A percentile compares a stretch with the other conserved stretches of the same genome.
Conservation (phyloP, 2,888 invertebrate species). For the Caenorhabditis wallacei region DNA sequence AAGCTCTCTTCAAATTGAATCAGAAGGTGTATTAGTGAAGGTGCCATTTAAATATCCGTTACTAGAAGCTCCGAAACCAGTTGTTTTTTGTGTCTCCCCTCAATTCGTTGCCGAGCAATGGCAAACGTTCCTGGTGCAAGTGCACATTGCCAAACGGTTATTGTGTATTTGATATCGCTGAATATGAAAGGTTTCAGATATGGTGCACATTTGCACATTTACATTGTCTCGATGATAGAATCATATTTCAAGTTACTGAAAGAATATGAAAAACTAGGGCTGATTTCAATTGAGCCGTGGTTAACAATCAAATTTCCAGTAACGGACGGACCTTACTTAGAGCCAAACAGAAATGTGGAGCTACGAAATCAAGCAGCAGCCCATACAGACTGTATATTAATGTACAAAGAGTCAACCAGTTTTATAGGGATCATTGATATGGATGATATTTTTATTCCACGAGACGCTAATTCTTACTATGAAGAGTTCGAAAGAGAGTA, state of each 20-base stretch:
- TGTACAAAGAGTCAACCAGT: slow-evolving; percentile 66
- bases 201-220: slow-evolving; percentile 66
- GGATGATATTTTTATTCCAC: slow-evolving; percentile 68
- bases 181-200: slow-evolving; percentile 58
- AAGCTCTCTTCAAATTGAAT: slow-evolving; percentile 36
- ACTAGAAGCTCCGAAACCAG: slow-evolving; percentile 32
- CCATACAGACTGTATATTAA: slow-evolving; percentile 61
- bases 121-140: slow-evolving; percentile 66
- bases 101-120: slow-evolving; percentile 70
- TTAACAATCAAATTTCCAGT: slow-evolving; percentile 49
- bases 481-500: slow-evolving; percentile 53
- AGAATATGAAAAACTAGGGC: slow-evolving; percentile 65
- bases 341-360: slow-evolving; percentile 69
- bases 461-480: slow-evolving; percentile 48
- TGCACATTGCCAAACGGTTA: slow-evolving; percentile 63
- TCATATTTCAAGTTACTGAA: slow-evolving; percentile 63
- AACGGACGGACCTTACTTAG: slow-evolving; percentile 52
- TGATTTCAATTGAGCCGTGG: slow-evolving; percentile 67
- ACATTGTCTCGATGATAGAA: slow-evolving; percentile 61
- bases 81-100: slow-evolving; percentile 68
- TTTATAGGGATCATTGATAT: slow-evolving; percentile 69
- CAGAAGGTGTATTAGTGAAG: too few relatives aligned
- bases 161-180: neutral
- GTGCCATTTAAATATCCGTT: slow-evolving; percentile 50
- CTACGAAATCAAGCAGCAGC: slow-evolving; percentile 71